phyloP scores from a whole-genome alignment of 2,797 vertebrate genomes.

The Nyctibius grandis region DNA sequence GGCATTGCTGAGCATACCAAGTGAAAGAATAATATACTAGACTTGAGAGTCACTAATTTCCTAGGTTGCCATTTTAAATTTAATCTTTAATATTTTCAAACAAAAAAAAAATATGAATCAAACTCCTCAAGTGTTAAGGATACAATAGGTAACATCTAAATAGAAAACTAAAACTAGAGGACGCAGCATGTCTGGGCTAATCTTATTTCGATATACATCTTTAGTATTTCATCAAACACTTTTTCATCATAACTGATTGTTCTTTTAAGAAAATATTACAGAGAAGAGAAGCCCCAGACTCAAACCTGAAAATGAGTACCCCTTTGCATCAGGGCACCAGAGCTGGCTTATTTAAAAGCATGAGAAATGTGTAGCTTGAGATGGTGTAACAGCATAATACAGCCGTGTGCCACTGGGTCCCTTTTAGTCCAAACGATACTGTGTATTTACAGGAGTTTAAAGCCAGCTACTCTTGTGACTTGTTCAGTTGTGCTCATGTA shows the following conservation, averaged over 20 bases:
- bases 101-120: neutral
- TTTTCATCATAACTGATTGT: neutral
- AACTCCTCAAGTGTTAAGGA: neutral
- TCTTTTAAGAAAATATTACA: neutral
- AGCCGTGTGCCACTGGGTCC: accelerated
- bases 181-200: neutral
- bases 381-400: neutral
- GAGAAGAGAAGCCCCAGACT: neutral
- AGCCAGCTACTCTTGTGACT: neutral
- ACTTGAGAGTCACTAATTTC: neutral
- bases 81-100: neutral
- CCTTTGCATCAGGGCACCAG: neutral
- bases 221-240: neutral
- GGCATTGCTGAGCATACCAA: neutral
- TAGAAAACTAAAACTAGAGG: neutral
- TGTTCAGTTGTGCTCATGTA: neutral
- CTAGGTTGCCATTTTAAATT: neutral
- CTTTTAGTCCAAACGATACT: neutral
- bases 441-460: neutral
- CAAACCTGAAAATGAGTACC: neutral
- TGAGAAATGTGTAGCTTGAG: neutral
- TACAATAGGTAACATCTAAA: neutral
- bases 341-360: neutral
- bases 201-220: neutral
- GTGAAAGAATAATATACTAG: neutral